A percentile compares a stretch with the other conserved stretches of the same genome.
phyloP scores from a whole-genome alignment of 2,888 invertebrate species.

The Drosophila antonietae region DNA sequence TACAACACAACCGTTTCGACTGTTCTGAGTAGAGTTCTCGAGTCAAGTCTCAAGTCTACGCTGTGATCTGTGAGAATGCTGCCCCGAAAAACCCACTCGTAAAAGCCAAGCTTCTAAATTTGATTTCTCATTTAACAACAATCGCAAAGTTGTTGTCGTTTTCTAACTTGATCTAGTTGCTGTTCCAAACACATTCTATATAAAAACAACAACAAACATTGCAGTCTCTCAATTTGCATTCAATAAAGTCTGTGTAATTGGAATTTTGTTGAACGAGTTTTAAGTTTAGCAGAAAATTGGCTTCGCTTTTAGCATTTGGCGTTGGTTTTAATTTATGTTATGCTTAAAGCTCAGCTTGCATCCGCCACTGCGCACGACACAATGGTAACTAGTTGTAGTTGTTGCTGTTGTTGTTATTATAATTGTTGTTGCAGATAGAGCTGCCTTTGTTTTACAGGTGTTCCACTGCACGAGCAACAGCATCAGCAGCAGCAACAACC shows the following conservation, averaged over 20 bases:
- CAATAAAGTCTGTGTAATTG: conserved; percentile 43
- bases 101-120: conserved; percentile 60
- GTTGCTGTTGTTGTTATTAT: conserved; percentile 19
- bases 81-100: conserved; percentile 71
- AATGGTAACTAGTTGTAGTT: conserved; percentile 23
- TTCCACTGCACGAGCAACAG: conserved; percentile 72
- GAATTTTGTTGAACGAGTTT: conserved; percentile 71
- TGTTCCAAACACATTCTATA: conserved; percentile 43
- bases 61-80: conserved; percentile 55
- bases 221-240: conserved; percentile 25
- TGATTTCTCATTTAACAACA: conserved; percentile 70
- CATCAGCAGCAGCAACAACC: conserved; percentile 28
- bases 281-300: conserved; percentile 35
- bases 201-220: conserved; percentile 26
- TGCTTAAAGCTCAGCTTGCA: conserved; percentile 56
- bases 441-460: conserved; percentile 75
- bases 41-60: conserved; percentile 11
- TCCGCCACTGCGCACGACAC: conserved; percentile 68
- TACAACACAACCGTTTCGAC: conserved; percentile 54
- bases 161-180: conserved; percentile 53
- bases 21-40: conserved; percentile 33
- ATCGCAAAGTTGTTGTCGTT: conserved; percentile 32
- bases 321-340: conserved; percentile 46
- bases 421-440: conserved; percentile 58
- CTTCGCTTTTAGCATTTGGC: conserved; percentile 37